Evolutionary conservation across 2,888 invertebrate genomes (phyloP), one percentile per base, ranked within the genome.

Genomic region (Resseliella maxima): DNA sequence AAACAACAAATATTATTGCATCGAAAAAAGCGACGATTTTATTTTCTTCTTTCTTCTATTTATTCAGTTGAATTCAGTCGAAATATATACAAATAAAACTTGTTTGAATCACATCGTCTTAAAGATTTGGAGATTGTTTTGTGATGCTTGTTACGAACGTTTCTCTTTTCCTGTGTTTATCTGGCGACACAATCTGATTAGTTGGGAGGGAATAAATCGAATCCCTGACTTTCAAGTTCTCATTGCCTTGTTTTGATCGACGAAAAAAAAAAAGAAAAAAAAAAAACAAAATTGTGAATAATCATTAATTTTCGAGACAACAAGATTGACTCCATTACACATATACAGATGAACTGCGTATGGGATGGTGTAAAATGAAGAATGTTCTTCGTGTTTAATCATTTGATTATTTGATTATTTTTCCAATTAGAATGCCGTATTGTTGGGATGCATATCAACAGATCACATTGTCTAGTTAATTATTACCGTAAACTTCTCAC

Each of bases 401-500:
- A 31, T 35, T 31, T 24, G 72, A 72, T 72, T 72, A 72, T 72
- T 72, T 72, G 31, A 72, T 72, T 72, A 72, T n/a, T 21, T 72
- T 72, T 72, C 72, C 72, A 72, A 72, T 72, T 72, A 72, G 72
- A 72, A 72, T 72, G n/a, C 59, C 35, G 59, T 59, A 59, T 59
- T 72, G 72, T 72, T 72, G 72, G 10, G 35, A 5, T 72, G 72
- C 72, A 72, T 72, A 72, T 72, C 72, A 72, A 72, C 31, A 31
- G 72, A 72, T 72, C 72, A 18, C 72, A 72, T 72, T 72, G 72
- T 72, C 72, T 72, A 35, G 72, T 72, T 72, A 72, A 72, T 72
- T 72, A 72, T 72, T 72, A 72, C 72, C 72, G 72, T 72, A 27
- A 72, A 72, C 72, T 72, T 72, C 72, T 72, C 72, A 72, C 72